Conservation (phyloP, 2,888 invertebrate genomes). For the Resseliella maxima region DNA sequence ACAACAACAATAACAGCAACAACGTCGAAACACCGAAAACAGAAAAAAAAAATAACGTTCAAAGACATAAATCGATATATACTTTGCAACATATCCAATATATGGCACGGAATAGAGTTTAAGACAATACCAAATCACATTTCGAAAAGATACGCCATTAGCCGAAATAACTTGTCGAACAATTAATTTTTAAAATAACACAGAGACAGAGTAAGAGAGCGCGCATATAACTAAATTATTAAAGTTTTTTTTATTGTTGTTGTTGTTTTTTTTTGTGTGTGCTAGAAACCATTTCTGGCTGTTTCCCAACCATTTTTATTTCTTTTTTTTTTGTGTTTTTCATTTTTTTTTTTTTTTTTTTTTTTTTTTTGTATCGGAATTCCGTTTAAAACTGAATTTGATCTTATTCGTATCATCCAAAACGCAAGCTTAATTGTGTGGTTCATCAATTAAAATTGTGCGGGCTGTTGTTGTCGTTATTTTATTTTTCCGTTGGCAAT, state of each 20-base stretch:
- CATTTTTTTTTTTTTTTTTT: no score
- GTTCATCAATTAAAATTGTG: constrained; percentile 17
- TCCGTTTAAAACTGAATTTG: background rate
- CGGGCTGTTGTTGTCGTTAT: background rate
- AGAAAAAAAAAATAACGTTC: background rate
- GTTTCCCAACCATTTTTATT: background rate
- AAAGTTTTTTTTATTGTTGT: background rate
- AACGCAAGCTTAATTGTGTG: background rate
- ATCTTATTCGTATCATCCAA: background rate
- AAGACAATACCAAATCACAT: constrained; percentile 28
- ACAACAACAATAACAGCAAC: background rate
- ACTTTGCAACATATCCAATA: constrained; percentile 47
- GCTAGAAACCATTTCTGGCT: background rate
- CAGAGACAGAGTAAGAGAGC: no score
- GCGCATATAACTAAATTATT: constrained; percentile 10
- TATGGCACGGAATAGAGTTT: constrained; percentile 20
- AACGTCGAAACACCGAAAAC: background rate
- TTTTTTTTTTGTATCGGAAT: no score
- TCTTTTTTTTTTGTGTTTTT: no score
- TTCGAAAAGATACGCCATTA: background rate
- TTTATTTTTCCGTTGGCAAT: background rate
- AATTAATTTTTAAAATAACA: constrained; percentile 39
- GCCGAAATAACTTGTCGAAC: background rate
- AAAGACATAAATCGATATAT: constrained; percentile 47
- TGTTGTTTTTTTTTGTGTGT: background rate